Conservation (phyloP, 2,113 vertebrate species). For the Prietella phreatophila region DNA sequence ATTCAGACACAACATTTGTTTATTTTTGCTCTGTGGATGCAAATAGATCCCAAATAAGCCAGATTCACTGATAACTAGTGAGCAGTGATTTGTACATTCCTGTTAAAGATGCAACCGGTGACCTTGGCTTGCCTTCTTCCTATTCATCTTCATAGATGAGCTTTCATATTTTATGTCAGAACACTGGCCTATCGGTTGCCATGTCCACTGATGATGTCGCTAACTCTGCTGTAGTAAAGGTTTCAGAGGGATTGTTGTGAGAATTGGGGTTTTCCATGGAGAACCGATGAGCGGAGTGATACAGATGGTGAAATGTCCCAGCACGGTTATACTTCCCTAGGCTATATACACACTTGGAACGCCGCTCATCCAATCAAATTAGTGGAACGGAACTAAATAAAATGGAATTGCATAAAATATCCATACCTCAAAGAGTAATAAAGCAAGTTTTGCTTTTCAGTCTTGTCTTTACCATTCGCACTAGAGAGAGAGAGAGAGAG, state of each 20-base stretch:
- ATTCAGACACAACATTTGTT: not conserved
- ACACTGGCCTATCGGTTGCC: not conserved
- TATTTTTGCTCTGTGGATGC: not conserved
- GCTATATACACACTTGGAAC: not conserved
- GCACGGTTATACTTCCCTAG: not conserved
- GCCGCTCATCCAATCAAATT: not conserved
- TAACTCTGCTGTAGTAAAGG: not conserved
- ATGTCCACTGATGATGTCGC: not conserved
- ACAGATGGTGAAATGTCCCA: not conserved
- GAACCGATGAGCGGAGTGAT: not conserved
- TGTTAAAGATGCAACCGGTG: not conserved
- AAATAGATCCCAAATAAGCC: not conserved
- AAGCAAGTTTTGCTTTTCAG: not conserved
- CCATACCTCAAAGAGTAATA: not conserved
- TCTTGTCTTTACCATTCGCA: not conserved
- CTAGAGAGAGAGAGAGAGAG: not conserved
- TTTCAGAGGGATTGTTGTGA: not conserved
- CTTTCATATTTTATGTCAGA: not conserved
- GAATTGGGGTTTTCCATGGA: too few species aligned
- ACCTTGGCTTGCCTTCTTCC: not conserved
- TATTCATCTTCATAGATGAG: not conserved
- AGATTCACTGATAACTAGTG: not conserved
- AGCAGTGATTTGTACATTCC: not conserved
- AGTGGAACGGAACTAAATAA: not conserved
- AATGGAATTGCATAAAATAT: not conserved